Conservation (phyloP, 1,140 invertebrate species). For the Tetragonula clypearis region DNA sequence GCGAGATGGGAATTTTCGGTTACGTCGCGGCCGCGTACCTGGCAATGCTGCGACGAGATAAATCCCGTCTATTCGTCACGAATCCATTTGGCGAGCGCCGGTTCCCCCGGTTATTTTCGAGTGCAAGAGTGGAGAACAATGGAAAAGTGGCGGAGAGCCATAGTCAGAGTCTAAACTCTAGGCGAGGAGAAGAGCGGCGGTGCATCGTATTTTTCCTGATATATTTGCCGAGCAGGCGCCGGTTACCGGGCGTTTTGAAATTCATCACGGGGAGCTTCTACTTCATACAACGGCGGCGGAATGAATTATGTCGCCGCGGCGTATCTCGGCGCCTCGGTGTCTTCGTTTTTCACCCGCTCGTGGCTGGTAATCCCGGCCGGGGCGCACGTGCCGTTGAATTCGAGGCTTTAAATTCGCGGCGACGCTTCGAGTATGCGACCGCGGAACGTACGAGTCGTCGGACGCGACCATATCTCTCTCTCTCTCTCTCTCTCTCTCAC, state of each 20-base stretch:
- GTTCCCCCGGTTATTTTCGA: too few species aligned
- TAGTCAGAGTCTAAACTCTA: not conserved
- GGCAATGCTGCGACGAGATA: not conserved
- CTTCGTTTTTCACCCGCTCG: constrained; percentile 47
- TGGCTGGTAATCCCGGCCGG: not conserved
- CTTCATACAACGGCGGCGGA: constrained; percentile 49
- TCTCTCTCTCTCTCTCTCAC: too few species aligned
- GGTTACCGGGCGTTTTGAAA: constrained; percentile 19
- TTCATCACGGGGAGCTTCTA: constrained; percentile 46
- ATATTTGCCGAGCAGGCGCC: not conserved
- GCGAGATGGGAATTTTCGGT: not conserved
- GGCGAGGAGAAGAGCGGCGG: not conserved
- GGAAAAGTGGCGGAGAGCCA: not conserved
- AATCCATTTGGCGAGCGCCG: not conserved
- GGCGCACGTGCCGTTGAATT: constrained; percentile 29
- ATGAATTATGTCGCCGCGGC: constrained; percentile 53
- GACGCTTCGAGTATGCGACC: constrained; percentile 24
- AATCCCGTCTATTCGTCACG: not conserved
- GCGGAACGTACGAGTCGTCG: constrained; percentile 2
- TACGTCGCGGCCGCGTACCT: not conserved
- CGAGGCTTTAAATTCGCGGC: constrained; percentile 52
- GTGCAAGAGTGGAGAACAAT: not conserved
- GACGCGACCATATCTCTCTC: not conserved
- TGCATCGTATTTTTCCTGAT: constrained; percentile 54
- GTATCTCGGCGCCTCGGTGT: constrained; percentile 30